Percentiles rank a stretch among this genome's conserved stretches.
Conservation (phyloP, 64 coral and sea anemone genomes). For the Dendronephthya gigantea region DNA sequence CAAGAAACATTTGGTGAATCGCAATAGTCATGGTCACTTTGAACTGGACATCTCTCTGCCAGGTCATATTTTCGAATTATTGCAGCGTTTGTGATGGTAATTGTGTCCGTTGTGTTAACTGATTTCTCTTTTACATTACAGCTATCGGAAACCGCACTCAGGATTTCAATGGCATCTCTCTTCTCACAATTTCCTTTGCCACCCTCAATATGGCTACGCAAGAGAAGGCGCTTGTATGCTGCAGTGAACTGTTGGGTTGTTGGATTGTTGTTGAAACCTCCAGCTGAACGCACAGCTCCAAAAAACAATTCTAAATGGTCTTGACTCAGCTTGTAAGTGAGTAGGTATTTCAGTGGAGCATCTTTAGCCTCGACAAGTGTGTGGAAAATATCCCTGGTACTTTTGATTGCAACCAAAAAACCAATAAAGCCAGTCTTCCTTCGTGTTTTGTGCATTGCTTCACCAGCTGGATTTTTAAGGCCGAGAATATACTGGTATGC, state of each 20-base stretch:
- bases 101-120: neutral
- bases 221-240: neutral
- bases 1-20: neutral
- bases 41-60: neutral
- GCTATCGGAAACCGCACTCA: neutral
- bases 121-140: neutral
- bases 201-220: neutral
- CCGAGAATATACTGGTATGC: neutral
- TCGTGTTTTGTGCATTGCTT: neutral
- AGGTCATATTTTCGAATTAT: neutral
- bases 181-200: neutral
- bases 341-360: neutral
- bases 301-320: constrained; percentile 5
- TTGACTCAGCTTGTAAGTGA: neutral
- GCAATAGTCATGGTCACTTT: neutral
- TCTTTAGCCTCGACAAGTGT: neutral
- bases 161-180: neutral
- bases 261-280: constrained; percentile 13
- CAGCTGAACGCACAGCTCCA: neutral
- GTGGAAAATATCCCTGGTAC: too few relatives aligned
- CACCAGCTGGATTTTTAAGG: neutral
- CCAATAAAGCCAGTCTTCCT: constrained; percentile 1
- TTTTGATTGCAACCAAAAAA: neutral
- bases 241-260: constrained; percentile 4
- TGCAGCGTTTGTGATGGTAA: neutral